These are phyloP conservation scores for Philonicus albiceps DNA, from an alignment of 2,888 invertebrate species.

Conservation along the genomic window DNA sequence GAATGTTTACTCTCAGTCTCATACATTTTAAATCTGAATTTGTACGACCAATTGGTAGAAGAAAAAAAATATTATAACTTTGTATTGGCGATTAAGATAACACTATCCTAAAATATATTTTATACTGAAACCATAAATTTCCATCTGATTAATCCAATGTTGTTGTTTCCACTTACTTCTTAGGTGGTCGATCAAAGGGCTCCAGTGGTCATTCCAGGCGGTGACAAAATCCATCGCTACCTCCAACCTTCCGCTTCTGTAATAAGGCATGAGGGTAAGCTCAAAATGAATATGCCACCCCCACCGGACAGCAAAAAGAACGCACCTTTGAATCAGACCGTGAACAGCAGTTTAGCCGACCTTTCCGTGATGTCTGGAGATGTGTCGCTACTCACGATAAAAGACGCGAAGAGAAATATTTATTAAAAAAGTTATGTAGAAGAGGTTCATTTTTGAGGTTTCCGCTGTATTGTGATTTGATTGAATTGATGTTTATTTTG, in stretches of 20 bases:
- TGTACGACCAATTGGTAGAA: too few relatives aligned
- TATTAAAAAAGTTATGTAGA: not conserved
- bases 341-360: conserved; percentile 59
- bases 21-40: too few relatives aligned
- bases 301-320: conserved; percentile 31
- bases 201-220: conserved; percentile 58
- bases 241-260: conserved; percentile 58
- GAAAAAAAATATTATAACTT: not conserved
- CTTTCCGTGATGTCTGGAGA: conserved; percentile 61
- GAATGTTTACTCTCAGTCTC: too few relatives aligned
- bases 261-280: conserved; percentile 60
- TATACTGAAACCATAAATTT: not conserved
- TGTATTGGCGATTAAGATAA: not conserved
- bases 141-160: not conserved
- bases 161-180: not conserved
- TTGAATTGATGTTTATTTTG: too few relatives aligned
- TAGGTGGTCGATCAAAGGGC: conserved; percentile 60
- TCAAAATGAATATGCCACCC: conserved; percentile 53
- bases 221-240: conserved; percentile 59
- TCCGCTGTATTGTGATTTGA: not conserved
- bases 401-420: conserved; percentile 59
- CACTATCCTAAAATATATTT: not conserved
- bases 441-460: not conserved
- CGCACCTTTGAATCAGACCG: conserved; percentile 47
- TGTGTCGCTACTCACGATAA: conserved; percentile 61